Conservation (phyloP, 2,797 vertebrate genomes). For the Clarias laeviceps region DNA sequence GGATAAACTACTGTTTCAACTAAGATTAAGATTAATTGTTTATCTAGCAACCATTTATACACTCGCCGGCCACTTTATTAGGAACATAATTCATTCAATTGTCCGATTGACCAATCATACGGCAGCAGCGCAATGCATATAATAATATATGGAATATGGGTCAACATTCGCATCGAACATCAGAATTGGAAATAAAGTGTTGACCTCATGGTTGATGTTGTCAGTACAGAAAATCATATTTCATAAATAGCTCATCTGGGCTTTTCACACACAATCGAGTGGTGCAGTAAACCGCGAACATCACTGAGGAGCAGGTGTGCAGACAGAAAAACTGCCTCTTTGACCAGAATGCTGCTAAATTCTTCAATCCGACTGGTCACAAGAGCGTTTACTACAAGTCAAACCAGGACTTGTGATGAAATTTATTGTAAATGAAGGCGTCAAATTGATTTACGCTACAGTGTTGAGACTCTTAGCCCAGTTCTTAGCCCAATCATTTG, state of each 20-base stretch:
- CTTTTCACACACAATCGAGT: background rate
- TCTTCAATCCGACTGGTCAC: too few species aligned
- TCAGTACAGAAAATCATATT: background rate
- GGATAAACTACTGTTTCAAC: background rate
- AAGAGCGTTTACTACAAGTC: too few species aligned
- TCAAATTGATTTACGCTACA: too few species aligned
- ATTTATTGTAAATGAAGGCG: too few species aligned
- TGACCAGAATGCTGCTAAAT: background rate
- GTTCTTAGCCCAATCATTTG: too few species aligned
- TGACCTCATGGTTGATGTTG: background rate
- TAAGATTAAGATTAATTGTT: background rate
- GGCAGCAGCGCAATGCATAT: background rate
- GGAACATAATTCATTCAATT: background rate
- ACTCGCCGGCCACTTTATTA: background rate
- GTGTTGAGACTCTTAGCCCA: too few species aligned
- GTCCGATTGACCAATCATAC: background rate
- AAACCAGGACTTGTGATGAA: too few species aligned
- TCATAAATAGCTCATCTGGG: background rate
- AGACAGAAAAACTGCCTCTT: background rate
- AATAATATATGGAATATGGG: background rate
- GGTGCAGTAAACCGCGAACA: background rate
- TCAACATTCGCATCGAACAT: background rate
- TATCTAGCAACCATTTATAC: background rate
- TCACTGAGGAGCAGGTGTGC: background rate
- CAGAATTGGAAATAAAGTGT: background rate